Percentiles rank a stretch among this genome's conserved stretches.
phyloP scores from a whole-genome alignment of 2,113 vertebrate genomes.

The Callospermophilus lateralis region DNA sequence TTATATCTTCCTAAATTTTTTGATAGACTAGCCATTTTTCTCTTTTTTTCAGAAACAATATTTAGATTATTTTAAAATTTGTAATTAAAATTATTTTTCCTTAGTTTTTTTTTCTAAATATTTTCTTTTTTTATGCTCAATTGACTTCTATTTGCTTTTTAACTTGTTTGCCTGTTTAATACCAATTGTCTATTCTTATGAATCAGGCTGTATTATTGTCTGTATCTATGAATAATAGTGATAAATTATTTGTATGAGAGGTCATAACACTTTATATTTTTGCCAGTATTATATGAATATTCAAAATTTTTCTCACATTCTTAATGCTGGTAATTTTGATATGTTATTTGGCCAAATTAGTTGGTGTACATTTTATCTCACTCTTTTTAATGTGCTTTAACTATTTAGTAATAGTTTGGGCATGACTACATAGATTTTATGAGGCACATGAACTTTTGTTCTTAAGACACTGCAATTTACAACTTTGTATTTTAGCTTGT shows the following conservation, averaged over 20 bases:
- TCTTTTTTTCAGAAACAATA: neutral
- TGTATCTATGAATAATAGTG: neutral
- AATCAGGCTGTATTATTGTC: neutral
- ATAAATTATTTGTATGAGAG: neutral
- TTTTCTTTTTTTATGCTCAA: neutral
- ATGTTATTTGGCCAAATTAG: too few species aligned
- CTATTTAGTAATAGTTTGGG: too few species aligned
- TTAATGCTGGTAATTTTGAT: too few species aligned
- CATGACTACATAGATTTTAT: too few species aligned
- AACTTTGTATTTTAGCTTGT: too few species aligned
- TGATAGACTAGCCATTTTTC: neutral
- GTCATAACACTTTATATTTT: neutral
- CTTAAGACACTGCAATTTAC: too few species aligned
- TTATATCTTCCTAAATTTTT: neutral
- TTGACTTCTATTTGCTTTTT: too few species aligned
- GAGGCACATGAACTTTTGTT: too few species aligned
- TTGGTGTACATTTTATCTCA: too few species aligned
- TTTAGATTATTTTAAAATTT: neutral
- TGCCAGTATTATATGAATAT: neutral
- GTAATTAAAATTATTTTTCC: neutral
- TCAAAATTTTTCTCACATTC: neutral
- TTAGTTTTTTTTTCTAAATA: neutral
- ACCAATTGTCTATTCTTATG: neutral
- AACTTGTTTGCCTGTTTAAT: too few species aligned
- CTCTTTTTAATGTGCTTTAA: too few species aligned